Conservation (phyloP, 2,113 vertebrate species). For the Rhodinocichla rosea region DNA sequence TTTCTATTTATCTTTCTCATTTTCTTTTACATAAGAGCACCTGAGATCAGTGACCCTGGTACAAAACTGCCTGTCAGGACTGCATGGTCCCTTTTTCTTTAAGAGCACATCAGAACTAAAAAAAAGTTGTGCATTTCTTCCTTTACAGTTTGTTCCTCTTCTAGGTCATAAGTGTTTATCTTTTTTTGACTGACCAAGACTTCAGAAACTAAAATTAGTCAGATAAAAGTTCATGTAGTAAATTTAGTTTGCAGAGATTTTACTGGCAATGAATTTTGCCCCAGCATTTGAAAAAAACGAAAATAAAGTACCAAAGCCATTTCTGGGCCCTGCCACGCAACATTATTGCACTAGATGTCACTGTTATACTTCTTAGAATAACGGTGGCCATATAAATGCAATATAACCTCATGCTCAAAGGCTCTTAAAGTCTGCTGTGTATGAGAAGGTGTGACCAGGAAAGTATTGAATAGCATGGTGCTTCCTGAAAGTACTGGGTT, state of each 20-base stretch:
- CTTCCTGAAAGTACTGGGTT: neutral
- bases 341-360: conserved; percentile 55
- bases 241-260: neutral
- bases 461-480: neutral
- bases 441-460: neutral
- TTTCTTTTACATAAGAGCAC: neutral
- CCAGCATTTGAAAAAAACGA: neutral
- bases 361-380: conserved; percentile 19
- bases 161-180: neutral
- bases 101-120: neutral
- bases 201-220: neutral
- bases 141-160: neutral
- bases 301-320: neutral
- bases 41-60: neutral
- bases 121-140: neutral
- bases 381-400: rapidly evolving
- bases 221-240: neutral
- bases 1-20: neutral
- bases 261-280: neutral
- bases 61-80: neutral
- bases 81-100: neutral
- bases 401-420: neutral
- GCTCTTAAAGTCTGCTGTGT: neutral
- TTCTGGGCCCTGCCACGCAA: neutral
- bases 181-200: neutral